phyloP scores from a whole-genome alignment of 2,113 vertebrate species.

The Siphamia tubifer region DNA sequence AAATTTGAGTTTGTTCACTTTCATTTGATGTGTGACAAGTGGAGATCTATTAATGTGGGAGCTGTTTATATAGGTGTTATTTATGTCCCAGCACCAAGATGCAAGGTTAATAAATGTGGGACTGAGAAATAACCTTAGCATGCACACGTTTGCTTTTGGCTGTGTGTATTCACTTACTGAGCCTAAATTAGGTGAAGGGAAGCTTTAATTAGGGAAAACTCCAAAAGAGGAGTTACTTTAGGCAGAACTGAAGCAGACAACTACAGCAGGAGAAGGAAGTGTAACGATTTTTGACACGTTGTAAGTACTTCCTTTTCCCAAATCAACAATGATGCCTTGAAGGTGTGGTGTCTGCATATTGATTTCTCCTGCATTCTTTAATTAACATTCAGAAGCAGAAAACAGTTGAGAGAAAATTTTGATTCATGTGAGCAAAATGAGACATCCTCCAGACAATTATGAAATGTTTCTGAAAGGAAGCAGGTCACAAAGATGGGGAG shows the following conservation, averaged over 20 bases:
- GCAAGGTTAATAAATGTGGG: too few relatives aligned
- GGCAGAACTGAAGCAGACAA: background rate
- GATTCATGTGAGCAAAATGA: background rate
- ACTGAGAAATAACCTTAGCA: too few relatives aligned
- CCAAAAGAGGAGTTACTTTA: background rate
- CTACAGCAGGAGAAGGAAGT: background rate
- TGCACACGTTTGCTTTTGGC: background rate
- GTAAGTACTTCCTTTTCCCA: background rate
- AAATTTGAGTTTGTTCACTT: too few relatives aligned
- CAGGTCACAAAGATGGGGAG: background rate
- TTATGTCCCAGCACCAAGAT: too few relatives aligned
- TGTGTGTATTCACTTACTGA: background rate
- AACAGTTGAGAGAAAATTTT: background rate
- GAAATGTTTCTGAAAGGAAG: background rate
- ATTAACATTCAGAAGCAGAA: background rate
- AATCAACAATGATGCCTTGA: background rate
- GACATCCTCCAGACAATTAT: background rate
- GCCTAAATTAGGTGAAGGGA: background rate
- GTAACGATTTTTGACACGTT: slow-evolving; percentile 12
- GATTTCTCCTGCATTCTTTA: background rate
- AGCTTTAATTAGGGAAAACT: slow-evolving; percentile 2
- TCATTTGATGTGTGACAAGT: too few relatives aligned
- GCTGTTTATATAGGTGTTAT: too few relatives aligned
- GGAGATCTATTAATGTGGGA: too few relatives aligned
- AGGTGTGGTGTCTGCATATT: background rate